Base-by-base conservation (phyloP, 2,888 invertebrate genomes). In the Heliconius charithonia region DNA sequence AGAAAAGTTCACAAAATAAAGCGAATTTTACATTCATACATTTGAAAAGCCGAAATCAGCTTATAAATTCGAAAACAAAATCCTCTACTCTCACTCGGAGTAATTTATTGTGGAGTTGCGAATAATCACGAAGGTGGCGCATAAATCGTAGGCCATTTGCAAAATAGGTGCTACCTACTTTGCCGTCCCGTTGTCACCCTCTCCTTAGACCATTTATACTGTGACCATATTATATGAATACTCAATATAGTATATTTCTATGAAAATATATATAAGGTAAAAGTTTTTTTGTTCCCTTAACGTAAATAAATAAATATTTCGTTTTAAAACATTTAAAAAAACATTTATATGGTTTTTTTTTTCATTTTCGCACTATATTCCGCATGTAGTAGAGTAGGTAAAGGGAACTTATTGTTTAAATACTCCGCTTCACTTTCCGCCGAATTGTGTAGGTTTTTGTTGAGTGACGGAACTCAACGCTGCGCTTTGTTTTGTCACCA, bases 111-210 rank as follows among this genome's bases (percentile, higher is more conserved):
- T 88, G 87, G 88, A 88, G 89, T 87, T 87, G 88, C 88, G 94
- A 92, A 95, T 95, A 94, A 94, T 95, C 94, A 95, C 90, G 84
- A 85, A 91, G 92, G 93, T 93, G 94, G 90, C 93, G 92, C 90
- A 94, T 95, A 95, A 95, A 95, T 95, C 90, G 91, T 92, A 90
- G 87, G 87, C 92, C 94, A 93, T 94, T 95, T 94, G 94, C 94
- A 92, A 93, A 95, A 94, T 94, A 92, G 92, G 93, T 91, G 94
- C 94, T 93, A 93, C 93, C 90, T 89, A 88, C 88, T 87, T 74
- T 80, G 87, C 85, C 85, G 76, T 78, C 76, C 76, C 78, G 89
- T 89, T 91, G 92, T 93, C 92, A 87, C 90, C 90, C 88, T 85
- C 84, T 79, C 25, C 76, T 74, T 74, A 41, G 51, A 66, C 29